phyloP scores from a whole-genome alignment of 2,888 invertebrate genomes.

The Rhorus exstirpatorius region DNA sequence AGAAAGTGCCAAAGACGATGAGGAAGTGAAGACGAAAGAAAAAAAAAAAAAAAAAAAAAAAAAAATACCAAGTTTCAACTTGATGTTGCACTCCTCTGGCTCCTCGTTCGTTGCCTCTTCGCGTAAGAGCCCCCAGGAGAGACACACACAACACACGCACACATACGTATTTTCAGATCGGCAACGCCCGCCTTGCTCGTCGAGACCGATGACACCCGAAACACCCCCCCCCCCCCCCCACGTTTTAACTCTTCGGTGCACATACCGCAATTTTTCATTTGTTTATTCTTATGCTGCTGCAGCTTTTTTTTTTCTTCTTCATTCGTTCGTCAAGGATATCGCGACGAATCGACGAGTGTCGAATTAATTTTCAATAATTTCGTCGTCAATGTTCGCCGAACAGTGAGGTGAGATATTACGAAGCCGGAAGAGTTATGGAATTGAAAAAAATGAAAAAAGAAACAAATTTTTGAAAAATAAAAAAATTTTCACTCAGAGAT shows the following conservation, averaged over 20 bases:
- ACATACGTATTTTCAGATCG: constrained; percentile 69
- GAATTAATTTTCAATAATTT: too few relatives aligned
- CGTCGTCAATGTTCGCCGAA: too few relatives aligned
- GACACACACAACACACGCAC: too few relatives aligned
- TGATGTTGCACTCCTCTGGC: constrained; percentile 20
- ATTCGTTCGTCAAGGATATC: too few relatives aligned
- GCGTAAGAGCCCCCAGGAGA: constrained; percentile 57
- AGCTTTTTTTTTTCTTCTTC: background rate
- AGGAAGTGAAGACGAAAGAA: constrained; percentile 5
- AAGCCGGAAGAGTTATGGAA: background rate
- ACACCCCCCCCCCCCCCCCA: constrained; percentile 14
- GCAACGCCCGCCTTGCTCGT: constrained; percentile 66
- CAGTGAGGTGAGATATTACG: background rate
- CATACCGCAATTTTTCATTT: constrained; percentile 24
- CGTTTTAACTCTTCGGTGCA: constrained; percentile 40
- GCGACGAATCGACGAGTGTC: too few relatives aligned
- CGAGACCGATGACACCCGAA: constrained; percentile 68
- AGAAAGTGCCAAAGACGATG: background rate
- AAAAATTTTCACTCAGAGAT: background rate
- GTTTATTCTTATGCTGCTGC: background rate
- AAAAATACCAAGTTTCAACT: constrained; percentile 1
- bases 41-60: too few relatives aligned
- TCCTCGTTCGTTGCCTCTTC: constrained; percentile 16
- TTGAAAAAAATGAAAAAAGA: background rate
- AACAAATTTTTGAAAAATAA: too few relatives aligned